These are phyloP conservation scores for Leptobrachium leishanense DNA, from an alignment of 2,113 vertebrate species.

Conservation along the genomic window DNA sequence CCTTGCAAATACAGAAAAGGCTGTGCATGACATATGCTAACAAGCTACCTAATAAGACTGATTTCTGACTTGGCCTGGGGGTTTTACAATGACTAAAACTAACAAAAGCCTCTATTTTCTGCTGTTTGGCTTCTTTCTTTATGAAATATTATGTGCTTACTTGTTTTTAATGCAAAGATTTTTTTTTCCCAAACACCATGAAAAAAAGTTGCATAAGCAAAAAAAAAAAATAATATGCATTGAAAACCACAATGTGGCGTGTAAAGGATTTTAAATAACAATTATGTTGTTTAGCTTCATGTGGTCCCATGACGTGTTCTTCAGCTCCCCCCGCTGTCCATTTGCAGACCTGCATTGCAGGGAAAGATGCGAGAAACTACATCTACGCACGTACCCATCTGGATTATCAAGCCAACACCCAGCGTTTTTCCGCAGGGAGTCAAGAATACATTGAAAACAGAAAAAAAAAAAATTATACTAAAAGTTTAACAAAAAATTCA, in stretches of 20 bases:
- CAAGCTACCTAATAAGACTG: constrained; percentile 93
- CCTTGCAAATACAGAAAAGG: constrained; percentile 72
- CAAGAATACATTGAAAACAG: constrained; percentile 84
- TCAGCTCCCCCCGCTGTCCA: constrained; percentile 80
- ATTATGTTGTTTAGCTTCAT: constrained; percentile 55
- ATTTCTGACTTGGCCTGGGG: constrained; percentile 86
- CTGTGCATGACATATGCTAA: constrained; percentile 91
- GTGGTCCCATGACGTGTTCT: constrained; percentile 65
- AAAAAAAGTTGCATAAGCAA: constrained; percentile 55
- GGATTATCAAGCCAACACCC: constrained; percentile 71
- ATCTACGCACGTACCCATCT: constrained; percentile 65
- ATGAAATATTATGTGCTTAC: constrained; percentile 56
- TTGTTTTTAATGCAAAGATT: constrained; percentile 60
- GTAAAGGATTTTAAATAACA: constrained; percentile 66
- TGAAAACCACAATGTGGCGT: constrained; percentile 68
- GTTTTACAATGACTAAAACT: constrained; percentile 69
- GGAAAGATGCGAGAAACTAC: constrained; percentile 61
- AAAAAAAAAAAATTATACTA: constrained; percentile 58
- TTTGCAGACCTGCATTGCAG: constrained; percentile 36
- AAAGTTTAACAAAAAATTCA: constrained; percentile 77
- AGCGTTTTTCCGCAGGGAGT: constrained; percentile 81
- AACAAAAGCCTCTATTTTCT: constrained; percentile 89
- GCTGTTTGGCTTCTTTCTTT: constrained; percentile 87
- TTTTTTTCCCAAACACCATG: constrained; percentile 62
- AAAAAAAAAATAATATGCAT: constrained; percentile 61